A percentile compares a stretch with the other conserved stretches of the same genome.
Conservation (phyloP, 1,140 invertebrate species). For the Bombus picipes region DNA sequence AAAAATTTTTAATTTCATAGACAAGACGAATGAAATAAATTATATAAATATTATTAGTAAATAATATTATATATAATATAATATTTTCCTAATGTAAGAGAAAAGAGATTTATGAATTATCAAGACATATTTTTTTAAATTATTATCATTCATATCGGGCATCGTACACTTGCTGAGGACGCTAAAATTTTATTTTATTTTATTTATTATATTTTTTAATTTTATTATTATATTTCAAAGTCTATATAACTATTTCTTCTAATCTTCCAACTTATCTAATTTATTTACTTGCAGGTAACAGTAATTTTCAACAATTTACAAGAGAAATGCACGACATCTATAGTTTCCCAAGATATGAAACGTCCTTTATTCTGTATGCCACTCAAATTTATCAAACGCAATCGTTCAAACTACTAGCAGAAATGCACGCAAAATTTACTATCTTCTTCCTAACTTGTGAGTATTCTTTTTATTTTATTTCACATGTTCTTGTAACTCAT, state of each 20-base stretch:
- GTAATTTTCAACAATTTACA: slow-evolving; percentile 10
- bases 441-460: slow-evolving; percentile 53
- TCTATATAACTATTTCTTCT: background rate
- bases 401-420: background rate
- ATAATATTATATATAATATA: too few species aligned
- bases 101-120: too few species aligned
- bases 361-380: background rate
- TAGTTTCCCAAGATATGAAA: slow-evolving; percentile 2
- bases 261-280: background rate
- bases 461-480: background rate
- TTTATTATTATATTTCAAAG: too few species aligned
- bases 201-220: too few species aligned
- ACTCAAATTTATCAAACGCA: slow-evolving; percentile 22
- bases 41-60: too few species aligned
- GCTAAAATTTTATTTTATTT: too few species aligned
- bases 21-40: background rate
- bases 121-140: background rate
- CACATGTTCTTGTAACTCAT: background rate
- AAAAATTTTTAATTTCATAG: too few species aligned
- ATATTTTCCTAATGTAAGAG: too few species aligned
- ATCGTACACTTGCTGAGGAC: too few species aligned
- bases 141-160: too few species aligned
- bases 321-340: slow-evolving; percentile 21
- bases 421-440: slow-evolving; percentile 45
- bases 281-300: background rate